Conservation (phyloP, 1,140 invertebrate genomes). For the Mercenaria mercenaria region DNA sequence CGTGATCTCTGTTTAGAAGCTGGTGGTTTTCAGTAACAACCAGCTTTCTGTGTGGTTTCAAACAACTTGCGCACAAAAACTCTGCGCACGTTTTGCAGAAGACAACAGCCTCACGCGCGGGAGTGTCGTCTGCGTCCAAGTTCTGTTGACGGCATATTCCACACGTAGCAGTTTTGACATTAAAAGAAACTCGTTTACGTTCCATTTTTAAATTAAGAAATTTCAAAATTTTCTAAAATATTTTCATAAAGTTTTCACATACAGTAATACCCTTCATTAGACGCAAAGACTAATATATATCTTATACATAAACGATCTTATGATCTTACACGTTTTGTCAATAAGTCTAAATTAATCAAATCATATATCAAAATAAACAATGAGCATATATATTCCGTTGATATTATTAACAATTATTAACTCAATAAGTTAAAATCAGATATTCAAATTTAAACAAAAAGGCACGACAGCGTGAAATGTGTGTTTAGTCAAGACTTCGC, state of each 20-base stretch:
- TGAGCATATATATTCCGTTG: not conserved
- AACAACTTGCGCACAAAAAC: slow-evolving; percentile 49
- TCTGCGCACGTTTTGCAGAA: slow-evolving; percentile 54
- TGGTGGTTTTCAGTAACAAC: slow-evolving; percentile 47
- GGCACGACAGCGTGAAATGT: not conserved
- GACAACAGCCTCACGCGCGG: slow-evolving; percentile 10
- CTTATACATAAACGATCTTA: too few species aligned
- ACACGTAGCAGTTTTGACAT: slow-evolving; percentile 53
- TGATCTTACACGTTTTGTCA: not conserved
- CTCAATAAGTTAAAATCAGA: slow-evolving; percentile 33
- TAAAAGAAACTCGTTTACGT: slow-evolving; percentile 49
- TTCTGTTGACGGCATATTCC: not conserved
- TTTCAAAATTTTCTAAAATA: too few species aligned
- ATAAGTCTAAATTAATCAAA: not conserved
- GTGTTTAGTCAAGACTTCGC: not conserved
- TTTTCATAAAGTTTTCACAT: too few species aligned
- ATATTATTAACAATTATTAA: not conserved
- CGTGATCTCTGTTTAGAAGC: slow-evolving; percentile 55
- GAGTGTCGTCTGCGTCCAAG: not conserved
- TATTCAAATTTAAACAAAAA: not conserved
- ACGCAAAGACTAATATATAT: too few species aligned
- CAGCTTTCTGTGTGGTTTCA: slow-evolving; percentile 47
- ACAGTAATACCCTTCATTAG: too few species aligned
- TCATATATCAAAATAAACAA: not conserved
- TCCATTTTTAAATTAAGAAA: slow-evolving; percentile 1